Conservation (phyloP, 1,140 invertebrate genomes). For the Bombus waltoni region DNA sequence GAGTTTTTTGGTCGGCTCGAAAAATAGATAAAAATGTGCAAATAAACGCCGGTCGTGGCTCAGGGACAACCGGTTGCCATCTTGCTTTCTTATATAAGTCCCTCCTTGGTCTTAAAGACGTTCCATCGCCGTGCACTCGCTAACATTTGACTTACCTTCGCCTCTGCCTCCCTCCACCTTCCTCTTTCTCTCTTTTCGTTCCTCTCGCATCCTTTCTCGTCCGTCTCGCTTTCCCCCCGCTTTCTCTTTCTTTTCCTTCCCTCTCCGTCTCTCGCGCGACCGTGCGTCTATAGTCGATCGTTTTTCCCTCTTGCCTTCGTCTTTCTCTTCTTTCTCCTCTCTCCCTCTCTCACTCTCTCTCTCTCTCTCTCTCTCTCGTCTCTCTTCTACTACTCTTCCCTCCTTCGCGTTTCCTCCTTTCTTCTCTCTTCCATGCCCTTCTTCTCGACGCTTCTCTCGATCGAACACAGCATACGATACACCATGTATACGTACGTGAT, state of each 20-base stretch:
- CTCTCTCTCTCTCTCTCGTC: background rate
- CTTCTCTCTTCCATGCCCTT: background rate
- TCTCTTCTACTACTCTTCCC: too few relatives aligned
- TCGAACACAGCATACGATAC: background rate
- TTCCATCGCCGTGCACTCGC: slow-evolving; percentile 72
- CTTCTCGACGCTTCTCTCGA: background rate
- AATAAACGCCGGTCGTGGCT: slow-evolving; percentile 80
- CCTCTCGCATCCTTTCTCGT: slow-evolving; percentile 32
- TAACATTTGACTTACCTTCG: slow-evolving; percentile 72
- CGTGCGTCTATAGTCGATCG: slow-evolving; percentile 29
- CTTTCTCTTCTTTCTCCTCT: background rate
- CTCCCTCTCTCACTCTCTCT: background rate
- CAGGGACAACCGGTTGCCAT: slow-evolving; percentile 83
- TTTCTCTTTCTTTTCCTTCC: slow-evolving; percentile 23
- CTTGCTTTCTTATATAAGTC: slow-evolving; percentile 83
- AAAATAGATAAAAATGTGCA: slow-evolving; percentile 83
- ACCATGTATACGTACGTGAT: background rate
- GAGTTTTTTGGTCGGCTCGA: slow-evolving; percentile 78
- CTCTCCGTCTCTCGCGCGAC: background rate
- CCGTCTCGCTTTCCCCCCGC: slow-evolving; percentile 10
- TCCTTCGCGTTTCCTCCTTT: background rate
- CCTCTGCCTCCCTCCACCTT: slow-evolving; percentile 50
- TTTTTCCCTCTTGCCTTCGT: slow-evolving; percentile 16
- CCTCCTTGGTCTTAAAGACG: slow-evolving; percentile 78
- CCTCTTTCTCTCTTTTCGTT: slow-evolving; percentile 48